Evolutionary conservation across 2,888 invertebrate genomes (phyloP), one percentile per base, ranked within the genome.

Genomic region (Clanis bilineata): DNA sequence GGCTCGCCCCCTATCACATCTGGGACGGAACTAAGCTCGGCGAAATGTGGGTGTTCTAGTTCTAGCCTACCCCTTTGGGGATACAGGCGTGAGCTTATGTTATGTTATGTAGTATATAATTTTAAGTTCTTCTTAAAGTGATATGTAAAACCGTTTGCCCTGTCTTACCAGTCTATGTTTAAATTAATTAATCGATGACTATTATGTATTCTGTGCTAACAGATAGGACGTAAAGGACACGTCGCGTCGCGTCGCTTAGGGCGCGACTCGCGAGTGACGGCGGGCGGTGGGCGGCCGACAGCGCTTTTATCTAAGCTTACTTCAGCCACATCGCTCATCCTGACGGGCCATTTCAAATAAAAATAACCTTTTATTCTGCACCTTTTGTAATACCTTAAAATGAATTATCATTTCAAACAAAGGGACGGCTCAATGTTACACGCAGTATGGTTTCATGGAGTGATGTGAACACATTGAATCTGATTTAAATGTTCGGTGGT

Each of bases 221-320:
- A 68, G 63, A 63, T 58, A 58, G 56, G 56, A 38, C 47, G 61
- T 57, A 60, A 62, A 65, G 59, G 62, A 59, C 61, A 57, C 62
- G 64, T 51, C 57, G 62, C 39, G 61, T 58, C 59, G 56, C 62
- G 63, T 51, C 57, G 63, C 39, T 61, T 47, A 61, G 62, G 64
- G 64, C 63, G 44, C 32, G 41, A 39, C 10, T 36, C 36, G 9
- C 32, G 1, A 32, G 36, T 36, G 36, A 36, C 36, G 62, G 61
- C 58, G 61, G 59, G 51, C 57, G 41, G 2, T 22, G 38, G 58
- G 57, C 58, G 55, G 59, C 65, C 63, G 69, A 66, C 68, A 65
- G 32, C 64, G 61, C 68, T 69, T 70, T 68, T 69, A 70, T 67
- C 67, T 67, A 57, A 47, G 60, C 61, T 61, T 60, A 60, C 39